Evolutionary conservation across 1,140 invertebrate species (phyloP).

Genomic region (Drosophila baimaii): DNA sequence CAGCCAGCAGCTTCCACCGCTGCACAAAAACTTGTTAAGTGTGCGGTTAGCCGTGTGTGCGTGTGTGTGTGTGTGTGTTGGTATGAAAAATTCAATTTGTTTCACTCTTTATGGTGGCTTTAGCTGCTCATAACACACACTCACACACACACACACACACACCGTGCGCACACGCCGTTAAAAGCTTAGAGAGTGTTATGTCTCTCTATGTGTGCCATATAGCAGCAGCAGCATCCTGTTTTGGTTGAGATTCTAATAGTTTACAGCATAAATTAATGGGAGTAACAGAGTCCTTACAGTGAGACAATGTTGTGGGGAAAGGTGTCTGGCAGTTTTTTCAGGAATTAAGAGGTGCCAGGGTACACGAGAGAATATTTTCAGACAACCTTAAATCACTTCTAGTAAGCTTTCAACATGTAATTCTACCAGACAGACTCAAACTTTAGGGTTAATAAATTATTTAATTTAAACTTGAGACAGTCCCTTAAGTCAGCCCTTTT

Average conservation of each 20-base stretch:
- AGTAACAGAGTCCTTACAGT: neutral
- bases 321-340: neutral
- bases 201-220: conserved; percentile 5
- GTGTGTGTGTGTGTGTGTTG: conserved; percentile 17
- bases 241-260: conserved; percentile 56
- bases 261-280: conserved; percentile 70
- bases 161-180: conserved; percentile 38
- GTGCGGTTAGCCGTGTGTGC: conserved; percentile 58
- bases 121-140: conserved; percentile 55
- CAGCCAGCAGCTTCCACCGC: conserved; percentile 15
- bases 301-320: neutral
- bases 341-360: neutral
- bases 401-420: neutral
- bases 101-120: conserved; percentile 78
- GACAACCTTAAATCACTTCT: neutral
- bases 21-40: conserved; percentile 77
- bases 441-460: too few species aligned
- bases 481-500: neutral
- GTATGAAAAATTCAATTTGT: conserved; percentile 79
- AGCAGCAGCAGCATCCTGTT: conserved; percentile 18
- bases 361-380: neutral
- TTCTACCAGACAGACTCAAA: too few species aligned
- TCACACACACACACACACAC: conserved; percentile 37
- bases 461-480: neutral
- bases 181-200: conserved; percentile 56